Base-by-base conservation (phyloP, 92 coral and sea anemone genomes). In the Actinostola sp. region DNA sequence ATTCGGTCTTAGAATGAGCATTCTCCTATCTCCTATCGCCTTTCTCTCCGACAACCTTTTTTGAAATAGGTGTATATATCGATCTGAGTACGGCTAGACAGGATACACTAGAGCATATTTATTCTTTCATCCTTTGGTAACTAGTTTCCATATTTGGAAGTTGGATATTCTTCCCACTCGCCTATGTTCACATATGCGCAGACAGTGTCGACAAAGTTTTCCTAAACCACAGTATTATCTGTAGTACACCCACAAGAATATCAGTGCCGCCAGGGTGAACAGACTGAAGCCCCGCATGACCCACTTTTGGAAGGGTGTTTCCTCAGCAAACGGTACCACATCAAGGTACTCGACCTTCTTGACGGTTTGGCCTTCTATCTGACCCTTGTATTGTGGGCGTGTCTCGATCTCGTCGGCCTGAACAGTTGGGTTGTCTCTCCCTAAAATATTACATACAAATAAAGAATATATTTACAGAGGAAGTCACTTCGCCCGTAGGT, bases 221-320 rank as follows among this genome's bases (percentile, higher is more conserved):
- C 45, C 45, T 1, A 17, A 8, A 30, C 67, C 2, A 14, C 13
- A 20, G 27, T 15, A 9, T 69, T 74, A 89, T 38, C 95, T 84
- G 36, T 85, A 89, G 81, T 72, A 85, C 32, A 70, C 63, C 95
- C 98, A 93, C 56, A 90, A 51, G 80, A 89, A 80, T n/a, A 69
- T 61, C 69, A 90, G 50, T 24, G 79, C 23, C 10, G 79, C 45
- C 13, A 95, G 80, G 39, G 93, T 80, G 32, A 73, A 9, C 19
- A 81, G 8, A 35, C 89, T 88, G 54, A 86, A 76, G 14, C 76
- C 66, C 2, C 92, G 77, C 19, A 90, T 67, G 17, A 73, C 61
- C 88, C 90, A 83, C 46, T 90, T 90, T 5, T 81, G 61, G 0
- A 70, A 64, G 0, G 88, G 85, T 3, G 82, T 76, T 31, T 90